Evolutionary conservation across 2,113 vertebrate genomes (phyloP).

Genomic region (Petaurus breviceps): DNA sequence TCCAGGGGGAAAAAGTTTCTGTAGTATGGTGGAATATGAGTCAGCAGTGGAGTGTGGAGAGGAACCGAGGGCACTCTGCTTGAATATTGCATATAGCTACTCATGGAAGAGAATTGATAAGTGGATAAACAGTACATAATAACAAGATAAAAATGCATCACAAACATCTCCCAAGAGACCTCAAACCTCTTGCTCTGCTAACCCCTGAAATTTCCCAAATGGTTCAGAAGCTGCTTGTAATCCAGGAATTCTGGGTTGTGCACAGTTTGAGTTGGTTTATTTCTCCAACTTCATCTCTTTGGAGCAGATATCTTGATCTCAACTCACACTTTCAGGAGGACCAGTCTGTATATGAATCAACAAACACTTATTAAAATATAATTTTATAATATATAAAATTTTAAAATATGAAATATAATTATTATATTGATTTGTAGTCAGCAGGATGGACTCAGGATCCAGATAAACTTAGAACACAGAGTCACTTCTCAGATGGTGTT

Average conservation of each 20-base stretch:
- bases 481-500: not conserved
- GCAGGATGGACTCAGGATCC: not conserved
- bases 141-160: not conserved
- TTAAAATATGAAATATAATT: too few relatives aligned
- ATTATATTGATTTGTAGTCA: not conserved
- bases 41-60: not conserved
- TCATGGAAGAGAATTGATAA: not conserved
- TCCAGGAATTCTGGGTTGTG: not conserved
- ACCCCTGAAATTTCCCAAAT: not conserved
- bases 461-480: not conserved
- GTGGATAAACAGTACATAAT: not conserved
- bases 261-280: not conserved
- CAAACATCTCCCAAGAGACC: not conserved
- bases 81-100: not conserved
- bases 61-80: not conserved
- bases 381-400: not conserved
- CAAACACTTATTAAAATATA: not conserved
- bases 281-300: not conserved
- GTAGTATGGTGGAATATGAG: too few relatives aligned
- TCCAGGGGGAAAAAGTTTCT: not conserved
- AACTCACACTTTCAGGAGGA: not conserved
- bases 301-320: not conserved
- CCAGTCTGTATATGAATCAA: not conserved
- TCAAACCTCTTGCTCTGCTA: not conserved
- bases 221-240: not conserved